Percentiles rank a stretch among this genome's conserved stretches.
These are phyloP conservation scores for Macrophya alboannulata DNA, from an alignment of 2,888 invertebrate genomes.

Conservation along the genomic window DNA sequence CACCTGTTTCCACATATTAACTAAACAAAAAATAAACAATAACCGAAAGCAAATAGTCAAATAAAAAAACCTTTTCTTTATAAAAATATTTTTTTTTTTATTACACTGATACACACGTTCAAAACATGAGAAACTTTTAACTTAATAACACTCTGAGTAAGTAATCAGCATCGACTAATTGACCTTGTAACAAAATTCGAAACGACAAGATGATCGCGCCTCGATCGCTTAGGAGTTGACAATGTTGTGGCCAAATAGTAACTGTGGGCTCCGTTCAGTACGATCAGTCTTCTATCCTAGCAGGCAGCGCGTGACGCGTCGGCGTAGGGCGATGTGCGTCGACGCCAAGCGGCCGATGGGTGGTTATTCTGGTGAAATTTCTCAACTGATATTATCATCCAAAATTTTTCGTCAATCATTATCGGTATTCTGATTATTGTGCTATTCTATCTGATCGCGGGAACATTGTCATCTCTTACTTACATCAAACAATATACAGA, in stretches of 20 bases:
- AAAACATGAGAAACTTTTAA: not conserved
- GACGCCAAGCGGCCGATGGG: not conserved
- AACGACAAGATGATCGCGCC: constrained; percentile 1
- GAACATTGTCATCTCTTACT: not conserved
- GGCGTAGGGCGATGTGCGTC: constrained; percentile 7
- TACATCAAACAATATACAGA: not conserved
- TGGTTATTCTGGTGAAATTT: constrained; percentile 14
- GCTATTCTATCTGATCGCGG: not conserved
- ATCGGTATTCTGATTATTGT: not conserved
- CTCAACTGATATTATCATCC: not conserved
- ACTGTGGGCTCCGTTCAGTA: not conserved
- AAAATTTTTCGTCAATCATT: not conserved
- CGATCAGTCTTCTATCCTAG: not conserved
- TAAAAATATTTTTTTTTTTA: not conserved
- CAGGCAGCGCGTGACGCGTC: constrained; percentile 3
- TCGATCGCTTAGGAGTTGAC: constrained; percentile 20
- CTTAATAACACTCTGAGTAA: not conserved
- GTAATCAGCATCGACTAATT: not conserved
- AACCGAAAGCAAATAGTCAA: not conserved
- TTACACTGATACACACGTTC: not conserved
- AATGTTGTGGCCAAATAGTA: not conserved
- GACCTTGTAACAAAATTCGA: not conserved
- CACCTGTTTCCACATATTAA: not conserved
- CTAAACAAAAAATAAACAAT: not conserved
- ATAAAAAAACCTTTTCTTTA: not conserved